phyloP scores from a whole-genome alignment of 2,113 vertebrate genomes.

The Chelonoidis abingdonii region DNA sequence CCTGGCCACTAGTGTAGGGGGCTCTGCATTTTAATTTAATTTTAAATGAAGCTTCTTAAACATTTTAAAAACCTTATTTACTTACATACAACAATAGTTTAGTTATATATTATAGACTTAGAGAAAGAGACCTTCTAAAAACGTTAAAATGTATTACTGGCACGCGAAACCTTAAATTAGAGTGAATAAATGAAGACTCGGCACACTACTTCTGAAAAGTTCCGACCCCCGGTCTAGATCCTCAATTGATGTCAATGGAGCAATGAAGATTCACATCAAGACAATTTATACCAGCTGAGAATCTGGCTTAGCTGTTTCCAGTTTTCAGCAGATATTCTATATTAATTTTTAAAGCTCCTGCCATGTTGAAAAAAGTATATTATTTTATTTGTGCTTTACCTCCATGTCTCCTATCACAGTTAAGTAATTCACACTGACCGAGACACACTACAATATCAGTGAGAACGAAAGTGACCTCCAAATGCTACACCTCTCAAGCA shows the following conservation, averaged over 20 bases:
- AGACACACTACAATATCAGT: background rate
- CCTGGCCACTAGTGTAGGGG: no score
- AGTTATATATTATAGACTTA: no score
- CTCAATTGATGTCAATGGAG: slow-evolving; percentile 42
- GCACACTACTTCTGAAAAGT: no score
- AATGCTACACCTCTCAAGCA: background rate
- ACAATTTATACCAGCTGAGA: slow-evolving; percentile 33
- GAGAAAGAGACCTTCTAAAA: no score
- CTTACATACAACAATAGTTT: no score
- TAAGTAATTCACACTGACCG: background rate
- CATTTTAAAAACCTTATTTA: no score
- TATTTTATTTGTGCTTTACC: background rate
- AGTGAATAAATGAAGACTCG: no score
- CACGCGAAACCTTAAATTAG: no score
- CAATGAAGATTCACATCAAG: slow-evolving; percentile 28
- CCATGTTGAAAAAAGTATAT: background rate
- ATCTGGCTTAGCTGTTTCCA: slow-evolving; percentile 36
- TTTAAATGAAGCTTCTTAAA: no score
- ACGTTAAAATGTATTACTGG: no score
- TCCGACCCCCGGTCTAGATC: slow-evolving; percentile 15
- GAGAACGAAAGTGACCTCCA: slow-evolving; percentile 26
- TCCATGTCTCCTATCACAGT: background rate
- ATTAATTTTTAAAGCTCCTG: slow-evolving; percentile 20
- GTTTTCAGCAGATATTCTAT: slow-evolving; percentile 32
- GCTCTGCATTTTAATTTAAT: no score